Percentiles rank a stretch among this genome's conserved stretches.
Evolutionary conservation across 2,113 vertebrate genomes (phyloP).

Genomic region (Hemibagrus wyckioides): DNA sequence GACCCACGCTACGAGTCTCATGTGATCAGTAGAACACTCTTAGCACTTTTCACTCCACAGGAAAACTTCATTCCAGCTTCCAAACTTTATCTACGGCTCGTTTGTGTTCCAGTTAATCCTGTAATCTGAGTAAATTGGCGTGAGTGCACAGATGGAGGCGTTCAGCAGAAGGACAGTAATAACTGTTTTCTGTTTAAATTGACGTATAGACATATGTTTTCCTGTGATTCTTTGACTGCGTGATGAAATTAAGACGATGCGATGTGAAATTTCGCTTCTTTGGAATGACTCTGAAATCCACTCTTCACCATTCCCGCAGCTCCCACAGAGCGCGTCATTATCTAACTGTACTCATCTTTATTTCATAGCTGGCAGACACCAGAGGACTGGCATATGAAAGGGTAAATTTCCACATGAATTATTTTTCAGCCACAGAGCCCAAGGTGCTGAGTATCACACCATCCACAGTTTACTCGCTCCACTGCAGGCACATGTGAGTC

Average conservation of each 20-base stretch:
- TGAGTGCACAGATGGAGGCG: background rate
- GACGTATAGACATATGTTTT: background rate
- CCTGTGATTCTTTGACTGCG: background rate
- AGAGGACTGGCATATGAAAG: conserved; percentile 65
- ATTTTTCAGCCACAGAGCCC: conserved; percentile 56
- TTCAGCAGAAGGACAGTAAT: conserved; percentile 10
- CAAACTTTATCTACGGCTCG: background rate
- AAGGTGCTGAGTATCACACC: conserved; percentile 39
- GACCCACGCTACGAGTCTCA: conserved; percentile 10
- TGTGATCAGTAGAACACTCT: background rate
- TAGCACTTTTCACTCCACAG: background rate
- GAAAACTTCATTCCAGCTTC: conserved; percentile 6
- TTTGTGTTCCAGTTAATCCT: background rate
- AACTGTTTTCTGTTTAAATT: background rate
- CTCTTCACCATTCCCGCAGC: background rate
- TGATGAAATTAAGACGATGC: background rate
- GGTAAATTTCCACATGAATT: conserved; percentile 73
- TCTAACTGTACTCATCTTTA: conserved; percentile 66
- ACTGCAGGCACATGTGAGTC: background rate
- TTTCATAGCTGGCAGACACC: conserved; percentile 65
- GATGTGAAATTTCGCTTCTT: background rate
- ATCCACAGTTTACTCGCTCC: background rate
- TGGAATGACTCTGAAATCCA: background rate
- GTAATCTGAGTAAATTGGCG: background rate
- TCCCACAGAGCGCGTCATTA: conserved; percentile 59